Conservation (phyloP, 2,797 vertebrate genomes). For the Serranus cabrilla region DNA sequence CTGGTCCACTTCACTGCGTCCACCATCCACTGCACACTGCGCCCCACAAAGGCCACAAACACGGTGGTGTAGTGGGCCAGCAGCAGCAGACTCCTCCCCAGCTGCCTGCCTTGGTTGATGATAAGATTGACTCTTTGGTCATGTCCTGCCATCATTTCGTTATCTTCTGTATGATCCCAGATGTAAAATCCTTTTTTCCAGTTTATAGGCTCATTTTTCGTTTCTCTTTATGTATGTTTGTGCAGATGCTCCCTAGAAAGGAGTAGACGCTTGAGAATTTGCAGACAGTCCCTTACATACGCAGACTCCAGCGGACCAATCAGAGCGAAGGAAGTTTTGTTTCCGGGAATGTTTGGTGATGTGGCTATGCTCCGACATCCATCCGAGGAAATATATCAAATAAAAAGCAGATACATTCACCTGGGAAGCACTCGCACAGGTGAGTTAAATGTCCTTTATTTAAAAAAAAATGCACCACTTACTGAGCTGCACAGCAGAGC, state of each 20-base stretch:
- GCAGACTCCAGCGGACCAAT: constrained; percentile 77
- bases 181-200: background rate
- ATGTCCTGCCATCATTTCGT: constrained; percentile 60
- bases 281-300: constrained; percentile 67
- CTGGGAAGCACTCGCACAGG: constrained; percentile 73
- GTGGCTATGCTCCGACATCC: constrained; percentile 85
- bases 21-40: constrained; percentile 77
- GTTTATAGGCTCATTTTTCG: constrained; percentile 41
- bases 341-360: constrained; percentile 90
- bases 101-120: constrained; percentile 77
- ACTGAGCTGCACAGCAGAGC: background rate
- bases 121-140: constrained; percentile 78
- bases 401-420: constrained; percentile 67
- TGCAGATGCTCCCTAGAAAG: constrained; percentile 35
- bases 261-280: constrained; percentile 29
- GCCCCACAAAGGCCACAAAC: constrained; percentile 76
- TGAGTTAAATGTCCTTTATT: constrained; percentile 61
- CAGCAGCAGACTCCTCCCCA: constrained; percentile 82
- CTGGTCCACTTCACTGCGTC: constrained; percentile 79
- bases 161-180: constrained; percentile 1
- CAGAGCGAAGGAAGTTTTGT: constrained; percentile 72
- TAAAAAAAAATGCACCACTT: background rate
- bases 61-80: constrained; percentile 78
- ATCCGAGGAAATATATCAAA: constrained; percentile 77
- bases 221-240: constrained; percentile 9